phyloP scores from a whole-genome alignment of 2,797 vertebrate species.

The Cirrhinus mrigala region DNA sequence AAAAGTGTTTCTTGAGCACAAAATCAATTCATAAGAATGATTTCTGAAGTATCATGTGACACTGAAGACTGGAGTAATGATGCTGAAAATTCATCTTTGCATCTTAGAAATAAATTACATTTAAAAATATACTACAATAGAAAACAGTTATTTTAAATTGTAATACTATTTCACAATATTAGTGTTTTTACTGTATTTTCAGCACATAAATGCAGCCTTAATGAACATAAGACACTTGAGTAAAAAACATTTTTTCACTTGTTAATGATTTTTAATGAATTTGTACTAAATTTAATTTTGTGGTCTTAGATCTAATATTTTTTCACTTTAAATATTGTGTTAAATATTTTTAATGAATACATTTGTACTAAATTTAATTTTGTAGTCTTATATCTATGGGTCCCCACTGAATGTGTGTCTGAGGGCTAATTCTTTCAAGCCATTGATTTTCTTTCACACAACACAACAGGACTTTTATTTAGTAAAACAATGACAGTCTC shows the following conservation, averaged over 20 bases:
- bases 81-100: not conserved
- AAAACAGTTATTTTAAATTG: not conserved
- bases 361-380: not conserved
- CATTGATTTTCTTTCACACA: slow-evolving; percentile 11
- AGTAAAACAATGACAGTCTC: slow-evolving; percentile 29
- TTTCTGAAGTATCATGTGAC: not conserved
- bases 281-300: not conserved
- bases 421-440: not conserved
- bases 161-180: not conserved
- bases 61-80: not conserved
- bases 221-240: not conserved
- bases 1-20: too few species aligned
- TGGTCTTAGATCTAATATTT: not conserved
- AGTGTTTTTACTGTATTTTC: not conserved
- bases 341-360: too few species aligned
- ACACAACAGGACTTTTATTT: slow-evolving; percentile 21
- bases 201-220: not conserved
- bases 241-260: not conserved
- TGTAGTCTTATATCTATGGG: not conserved
- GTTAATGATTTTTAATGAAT: not conserved
- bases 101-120: not conserved
- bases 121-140: not conserved
- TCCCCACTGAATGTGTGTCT: not conserved
- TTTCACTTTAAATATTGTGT: too few species aligned
- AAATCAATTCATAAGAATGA: not conserved